Percentiles rank a stretch among this genome's conserved stretches.
Evolutionary conservation across 2,113 vertebrate genomes (phyloP).

Genomic region (Eulemur rufifrons): DNA sequence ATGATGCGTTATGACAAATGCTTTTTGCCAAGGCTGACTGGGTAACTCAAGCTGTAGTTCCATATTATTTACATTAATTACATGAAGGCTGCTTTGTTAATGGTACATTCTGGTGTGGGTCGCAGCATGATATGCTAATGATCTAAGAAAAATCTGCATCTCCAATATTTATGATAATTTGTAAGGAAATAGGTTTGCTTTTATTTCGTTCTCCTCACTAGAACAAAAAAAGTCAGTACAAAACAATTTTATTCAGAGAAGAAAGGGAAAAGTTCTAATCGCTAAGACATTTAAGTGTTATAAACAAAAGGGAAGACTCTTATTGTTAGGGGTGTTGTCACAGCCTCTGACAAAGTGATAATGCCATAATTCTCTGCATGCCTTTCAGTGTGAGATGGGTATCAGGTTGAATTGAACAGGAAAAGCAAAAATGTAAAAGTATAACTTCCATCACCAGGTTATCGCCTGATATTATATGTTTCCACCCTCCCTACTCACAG

Average conservation of each 20-base stretch:
- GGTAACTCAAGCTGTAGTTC: slow-evolving; percentile 88
- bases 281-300: slow-evolving; percentile 79
- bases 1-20: slow-evolving; percentile 93
- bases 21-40: slow-evolving; percentile 92
- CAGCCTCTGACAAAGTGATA: slow-evolving; percentile 79
- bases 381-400: slow-evolving; percentile 55
- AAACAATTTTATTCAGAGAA: slow-evolving; percentile 77
- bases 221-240: slow-evolving; percentile 81
- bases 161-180: slow-evolving; percentile 93
- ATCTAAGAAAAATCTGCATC: slow-evolving; percentile 92
- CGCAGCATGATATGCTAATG: slow-evolving; percentile 93
- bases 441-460: slow-evolving; percentile 50
- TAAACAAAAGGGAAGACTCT: slow-evolving; percentile 79
- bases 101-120: slow-evolving; percentile 90
- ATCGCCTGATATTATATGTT: background rate
- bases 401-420: slow-evolving; percentile 58
- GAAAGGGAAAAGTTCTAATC: slow-evolving; percentile 83
- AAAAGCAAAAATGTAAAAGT: slow-evolving; percentile 57
- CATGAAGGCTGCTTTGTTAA: slow-evolving; percentile 92
- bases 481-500: background rate
- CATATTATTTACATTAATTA: slow-evolving; percentile 96
- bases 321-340: slow-evolving; percentile 81
- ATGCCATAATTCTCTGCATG: slow-evolving; percentile 61
- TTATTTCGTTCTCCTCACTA: slow-evolving; percentile 84
- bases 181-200: slow-evolving; percentile 85